Evolutionary conservation across 30 jellyfish, hydroid and myxozoan genomes (phyloP), one percentile per base, ranked within the genome.

Genomic region (Aurelia sp.): DNA sequence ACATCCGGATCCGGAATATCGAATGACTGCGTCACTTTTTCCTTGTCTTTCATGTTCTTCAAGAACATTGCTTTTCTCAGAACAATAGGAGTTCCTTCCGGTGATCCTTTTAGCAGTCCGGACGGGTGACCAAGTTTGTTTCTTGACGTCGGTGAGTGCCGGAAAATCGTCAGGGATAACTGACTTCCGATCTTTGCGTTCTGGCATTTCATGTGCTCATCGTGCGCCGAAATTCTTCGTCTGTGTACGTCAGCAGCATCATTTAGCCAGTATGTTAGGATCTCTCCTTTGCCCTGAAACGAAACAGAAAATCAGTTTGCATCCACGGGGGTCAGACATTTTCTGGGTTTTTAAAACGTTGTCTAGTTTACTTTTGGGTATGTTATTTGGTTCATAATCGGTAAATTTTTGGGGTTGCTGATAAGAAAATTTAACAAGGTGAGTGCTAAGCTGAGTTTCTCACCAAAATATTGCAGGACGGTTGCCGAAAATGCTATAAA

Each of bases 201-300:
- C 16, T 84, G 71, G 37, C 68, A 27, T 59, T 53, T 27, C 73
- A 37, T 23, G 23, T 22, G 23, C 5, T 22, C 27, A 16, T 73
- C 87, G 13, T 51, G 67, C 66, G 60, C 87, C 27, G 37, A n/a
- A 21, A 61, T 58, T 64, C 93, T 50, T 23, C 21, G 41, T 57
- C 62, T 84, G 50, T 71, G 57, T 11, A 87, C 73, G 13, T 79
- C 93, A 61, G 76, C 88, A 37, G 81, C 82, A 4, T 73, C 96
- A 4, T 59, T 53, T 8, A 91, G 72, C 97, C 97, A 91, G 22
- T 69, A 91, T 13, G 97, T 91, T 5, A 66, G 66, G 3, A 73
- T 61, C 51, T 76, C 78, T 15, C 97, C 97, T 77, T 91, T 91
- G n/a, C 97, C 97, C 97, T 91, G 55, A n/a, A 78, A 20, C 19